phyloP scores from a whole-genome alignment of 2,888 invertebrate species.

The Dorcus hopei region DNA sequence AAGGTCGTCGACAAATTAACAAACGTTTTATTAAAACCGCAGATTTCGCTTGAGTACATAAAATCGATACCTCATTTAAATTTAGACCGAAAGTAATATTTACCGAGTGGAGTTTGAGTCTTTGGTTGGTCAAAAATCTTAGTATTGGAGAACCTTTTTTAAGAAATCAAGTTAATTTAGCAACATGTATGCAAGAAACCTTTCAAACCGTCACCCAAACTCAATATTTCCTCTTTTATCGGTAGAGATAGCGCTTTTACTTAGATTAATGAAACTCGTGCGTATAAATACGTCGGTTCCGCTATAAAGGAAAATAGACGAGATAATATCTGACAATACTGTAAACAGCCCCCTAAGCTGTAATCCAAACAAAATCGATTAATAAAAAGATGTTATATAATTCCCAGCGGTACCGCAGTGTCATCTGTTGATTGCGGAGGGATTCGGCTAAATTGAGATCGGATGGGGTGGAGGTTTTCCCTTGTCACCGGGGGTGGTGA shows the following conservation, averaged over 20 bases:
- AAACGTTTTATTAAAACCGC: slow-evolving; percentile 9
- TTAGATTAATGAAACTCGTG: slow-evolving; percentile 18
- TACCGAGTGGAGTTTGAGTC: too few relatives aligned
- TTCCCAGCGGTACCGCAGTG: slow-evolving; percentile 37
- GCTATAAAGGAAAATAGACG: slow-evolving; percentile 23
- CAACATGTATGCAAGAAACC: too few relatives aligned
- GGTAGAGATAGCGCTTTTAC: neutral
- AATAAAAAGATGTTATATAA: slow-evolving; percentile 46
- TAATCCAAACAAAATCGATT: slow-evolving; percentile 44
- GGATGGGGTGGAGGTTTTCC: slow-evolving; percentile 22
- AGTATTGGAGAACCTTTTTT: too few relatives aligned
- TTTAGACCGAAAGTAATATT: neutral
- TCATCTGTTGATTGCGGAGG: slow-evolving; percentile 47
- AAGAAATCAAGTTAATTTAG: too few relatives aligned
- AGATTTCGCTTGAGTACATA: neutral
- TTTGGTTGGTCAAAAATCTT: too few relatives aligned
- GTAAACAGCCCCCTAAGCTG: slow-evolving; percentile 38
- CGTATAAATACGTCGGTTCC: slow-evolving; percentile 14
- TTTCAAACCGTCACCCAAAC: too few relatives aligned
- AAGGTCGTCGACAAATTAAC: slow-evolving; percentile 19
- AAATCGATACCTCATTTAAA: neutral
- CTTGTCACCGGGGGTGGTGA: slow-evolving; percentile 14
- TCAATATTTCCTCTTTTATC: too few relatives aligned
- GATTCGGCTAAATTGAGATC: slow-evolving; percentile 43
- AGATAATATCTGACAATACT: slow-evolving; percentile 35